Evolutionary conservation across 2,888 invertebrate species (phyloP), one percentile per base, ranked within the genome.

Genomic region (Vandiemenella viatica): DNA sequence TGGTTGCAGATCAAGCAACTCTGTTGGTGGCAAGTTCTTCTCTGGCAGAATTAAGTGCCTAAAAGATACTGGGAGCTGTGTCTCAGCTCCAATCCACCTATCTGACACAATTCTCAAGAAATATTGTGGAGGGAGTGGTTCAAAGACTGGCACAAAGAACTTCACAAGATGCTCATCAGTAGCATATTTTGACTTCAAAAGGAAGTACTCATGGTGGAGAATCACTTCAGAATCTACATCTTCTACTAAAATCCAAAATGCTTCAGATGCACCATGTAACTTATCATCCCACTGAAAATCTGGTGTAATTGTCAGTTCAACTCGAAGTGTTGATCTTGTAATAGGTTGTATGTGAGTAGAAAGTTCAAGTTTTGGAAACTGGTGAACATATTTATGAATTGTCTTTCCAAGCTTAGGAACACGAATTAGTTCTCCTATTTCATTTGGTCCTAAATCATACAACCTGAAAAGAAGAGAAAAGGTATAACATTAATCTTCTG

Each of bases 261-360:
- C 88, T 65, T 88, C 88, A 0, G 80, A 72, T 48, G 74, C 73
- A 21, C 81, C 82, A 59, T 79, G 78, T 19, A 87, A 73, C 69
- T 95, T 96, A 54, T 96, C 96, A 59, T 98, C 97, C 98, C 98
- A 98, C 61, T 96, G 91, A 67, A 98, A 98, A 68, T 99, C 97
- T 0, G 98, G 97, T 0, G 93, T 93, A 51, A 98, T 90, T 0
- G 96, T 96, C 15, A 99, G 69, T 67, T 98, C 97, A 0, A 99
- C 93, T 48, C 92, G 74, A 17, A 98, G 69, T 0, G 96, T 97
- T 1, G 88, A 83, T 48, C 88, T 67, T 0, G 98, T 99, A 55
- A 98, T 92, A 0, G 98, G 98, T 65, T 97, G 96, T 57, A 99
- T 93, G 63, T 97, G 93, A 0, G 97, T 96, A 0, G 92, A 84